A percentile compares a stretch with the other conserved stretches of the same genome.
These are phyloP conservation scores for Drosophila ezoana DNA, from an alignment of 2,888 invertebrate species.

Conservation along the genomic window DNA sequence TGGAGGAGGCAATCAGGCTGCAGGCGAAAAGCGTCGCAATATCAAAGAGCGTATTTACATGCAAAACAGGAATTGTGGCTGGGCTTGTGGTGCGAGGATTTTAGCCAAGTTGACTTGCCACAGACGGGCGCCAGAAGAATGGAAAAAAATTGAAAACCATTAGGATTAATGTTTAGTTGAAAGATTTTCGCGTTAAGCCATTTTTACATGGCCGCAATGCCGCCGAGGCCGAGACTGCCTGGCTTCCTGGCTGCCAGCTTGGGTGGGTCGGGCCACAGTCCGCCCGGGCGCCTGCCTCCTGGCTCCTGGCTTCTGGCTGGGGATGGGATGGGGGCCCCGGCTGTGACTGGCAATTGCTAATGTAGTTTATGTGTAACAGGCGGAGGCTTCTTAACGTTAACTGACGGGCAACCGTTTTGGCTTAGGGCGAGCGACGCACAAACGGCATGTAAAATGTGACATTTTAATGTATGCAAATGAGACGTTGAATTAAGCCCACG, in stretches of 20 bases:
- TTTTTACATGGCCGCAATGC: conserved; percentile 77
- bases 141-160: conserved; percentile 78
- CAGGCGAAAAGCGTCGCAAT: conserved; percentile 73
- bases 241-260: background rate
- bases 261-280: background rate
- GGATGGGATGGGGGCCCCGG: background rate
- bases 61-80: conserved; percentile 66
- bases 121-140: conserved; percentile 48
- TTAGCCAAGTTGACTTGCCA: conserved; percentile 70
- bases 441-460: conserved; percentile 81
- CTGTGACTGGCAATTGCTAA: conserved; percentile 66
- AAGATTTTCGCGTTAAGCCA: conserved; percentile 81
- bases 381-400: conserved; percentile 67
- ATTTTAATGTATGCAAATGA: conserved; percentile 81
- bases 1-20: conserved; percentile 74
- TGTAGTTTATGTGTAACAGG: conserved; percentile 75
- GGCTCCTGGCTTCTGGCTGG: background rate
- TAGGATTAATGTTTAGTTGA: conserved; percentile 82
- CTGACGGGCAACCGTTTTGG: conserved; percentile 68
- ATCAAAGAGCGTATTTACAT: conserved; percentile 80
- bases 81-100: conserved; percentile 3
- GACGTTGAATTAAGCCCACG: conserved; percentile 74
- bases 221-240: conserved; percentile 9
- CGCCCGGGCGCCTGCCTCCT: no score
- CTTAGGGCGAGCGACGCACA: conserved; percentile 69